Evolutionary conservation across 2,797 vertebrate genomes (phyloP), one percentile per base, ranked within the genome.

Genomic region (Cyclopterus lumpus): DNA sequence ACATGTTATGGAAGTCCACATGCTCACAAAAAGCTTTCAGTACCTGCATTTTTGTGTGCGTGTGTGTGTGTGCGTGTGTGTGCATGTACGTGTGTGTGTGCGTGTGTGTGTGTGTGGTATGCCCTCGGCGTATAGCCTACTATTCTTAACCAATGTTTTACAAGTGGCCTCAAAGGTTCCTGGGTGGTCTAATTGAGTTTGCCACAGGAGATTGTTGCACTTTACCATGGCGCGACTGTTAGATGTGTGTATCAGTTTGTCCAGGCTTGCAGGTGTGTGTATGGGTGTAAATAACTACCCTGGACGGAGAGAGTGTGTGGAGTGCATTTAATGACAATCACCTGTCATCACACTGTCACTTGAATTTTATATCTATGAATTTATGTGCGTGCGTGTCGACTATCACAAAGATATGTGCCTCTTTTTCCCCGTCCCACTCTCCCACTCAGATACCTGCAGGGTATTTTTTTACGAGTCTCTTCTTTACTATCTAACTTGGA

Each of bases 141-240:
- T 88, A 76, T 88, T 84, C 70, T 79, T 73, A 83, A 87, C 80
- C 79, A 73, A 20, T 55, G 67, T 81, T 92, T 90, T 82, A 88
- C 87, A 87, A 85, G 85, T 82, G 60, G 64, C 78, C 77, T 80
- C 51, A 68, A 16, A 66, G 44, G 68, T 81, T 87, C 61, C 81
- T 92, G 89, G 90, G 92, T 92, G 91, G 90, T 90, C 91, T 83
- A 20, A 73, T 64, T 73, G 76, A 40, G 1, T 66, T 84, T 72
- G 73, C 73, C 77, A 74, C 76, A 83, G 77, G 70, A 83, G 75
- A 84, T 75, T 55, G 77, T 71, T 83, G 68, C 75, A 49, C 68
- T 79, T 83, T 60, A 62, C 68, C 61, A 18, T 15, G 1, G 49
- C 61, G 67, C 71, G 59, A 68, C 44, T 59, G 49, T 78, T 68